Evolutionary conservation across 2,888 invertebrate species (phyloP), one percentile per base, ranked within the genome.

Genomic region (Barypeithes pellucidus): DNA sequence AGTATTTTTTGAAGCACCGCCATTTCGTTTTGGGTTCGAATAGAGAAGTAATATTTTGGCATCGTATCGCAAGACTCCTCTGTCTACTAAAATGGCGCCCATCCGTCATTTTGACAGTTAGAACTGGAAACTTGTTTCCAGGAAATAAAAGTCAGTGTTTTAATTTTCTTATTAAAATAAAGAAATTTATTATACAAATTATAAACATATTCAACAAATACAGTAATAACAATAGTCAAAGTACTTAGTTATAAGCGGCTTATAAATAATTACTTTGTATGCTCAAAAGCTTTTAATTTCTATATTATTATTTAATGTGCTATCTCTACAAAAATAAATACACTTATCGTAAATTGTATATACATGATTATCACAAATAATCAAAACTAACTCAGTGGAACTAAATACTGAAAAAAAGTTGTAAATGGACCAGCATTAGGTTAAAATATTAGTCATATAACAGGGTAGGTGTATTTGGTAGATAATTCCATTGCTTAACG

Each of bases 171-270:
- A 83, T 85, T 85, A 85, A 85, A 85, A 85, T 85, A 85, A 80
- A 83, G 85, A 84, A 84, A 83, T 85, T 83, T 85, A 85, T 86
- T 81, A 83, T 85, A 86, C 84, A 85, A 85, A 83, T 83, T 84
- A 82, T 83, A 82, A 85, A 84, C 81, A 85, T 85, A 85, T 85
- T 85, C 85, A 86, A 85, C 85, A 86, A 73, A 86, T 84, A 85
- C 84, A 85, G 82, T 85, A 83, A 85, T 85, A 86, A 86, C 85
- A 86, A 84, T 83, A 83, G 82, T 84, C 83, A 83, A 84, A 72
- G 72, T 57, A 68, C 60, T 72, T 59, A 62, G 43, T 57, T 22
- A 54, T 54, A 68, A 68, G 66, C 57, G 45, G 57, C 71, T 63
- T 63, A 67, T 66, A 71, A 71, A 66, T 66, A 67, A 67, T 62